These are phyloP conservation scores for Charanyca ferruginea DNA, from an alignment of 2,888 invertebrate genomes.

Conservation along the genomic window DNA sequence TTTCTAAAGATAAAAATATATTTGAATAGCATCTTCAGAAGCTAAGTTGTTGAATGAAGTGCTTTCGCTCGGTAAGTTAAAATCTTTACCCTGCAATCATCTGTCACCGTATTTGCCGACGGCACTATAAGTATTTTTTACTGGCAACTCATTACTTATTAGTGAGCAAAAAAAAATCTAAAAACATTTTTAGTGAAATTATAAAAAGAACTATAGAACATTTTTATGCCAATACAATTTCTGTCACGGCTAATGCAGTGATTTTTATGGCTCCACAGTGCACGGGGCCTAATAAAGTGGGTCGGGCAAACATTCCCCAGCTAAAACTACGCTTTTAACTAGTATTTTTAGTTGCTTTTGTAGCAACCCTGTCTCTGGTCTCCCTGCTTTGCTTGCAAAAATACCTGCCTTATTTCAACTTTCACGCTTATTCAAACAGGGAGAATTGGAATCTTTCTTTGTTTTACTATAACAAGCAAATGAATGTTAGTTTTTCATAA, in stretches of 20 bases:
- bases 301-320: conserved; percentile 84
- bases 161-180: no score
- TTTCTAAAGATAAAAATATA: no score
- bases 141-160: no score
- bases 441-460: conserved; percentile 69
- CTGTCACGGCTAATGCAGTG: conserved; percentile 28
- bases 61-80: no score
- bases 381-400: conserved; percentile 67
- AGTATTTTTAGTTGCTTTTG: conserved; percentile 85
- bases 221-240: background rate
- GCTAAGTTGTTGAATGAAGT: no score
- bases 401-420: conserved; percentile 67
- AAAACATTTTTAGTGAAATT: no score
- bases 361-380: conserved; percentile 76
- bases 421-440: conserved; percentile 73
- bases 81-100: no score
- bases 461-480: conserved; percentile 56
- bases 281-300: conserved; percentile 86
- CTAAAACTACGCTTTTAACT: conserved; percentile 87
- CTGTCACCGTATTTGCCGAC: no score
- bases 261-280: conserved; percentile 69
- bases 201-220: no score
- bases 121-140: no score
- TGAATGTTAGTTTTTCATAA: conserved; percentile 48
- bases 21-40: no score